Base-by-base conservation (phyloP, 2,113 vertebrate species). In the Nesogale talazaci region DNA sequence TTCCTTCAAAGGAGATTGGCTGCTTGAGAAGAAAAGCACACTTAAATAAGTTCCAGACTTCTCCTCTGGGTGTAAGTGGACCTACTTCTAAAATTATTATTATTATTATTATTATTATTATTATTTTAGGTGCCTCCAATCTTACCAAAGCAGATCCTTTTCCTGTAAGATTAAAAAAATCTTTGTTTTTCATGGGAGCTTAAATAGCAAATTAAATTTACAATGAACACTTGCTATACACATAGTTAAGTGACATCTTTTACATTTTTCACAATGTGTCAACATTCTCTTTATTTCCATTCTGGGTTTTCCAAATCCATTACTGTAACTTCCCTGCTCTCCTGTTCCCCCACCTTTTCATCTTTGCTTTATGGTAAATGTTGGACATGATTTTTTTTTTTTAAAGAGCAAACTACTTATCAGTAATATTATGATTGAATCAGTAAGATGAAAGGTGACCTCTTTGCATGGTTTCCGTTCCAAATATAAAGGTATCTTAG, bases 61-160 rank as follows among this genome's bases (percentile, higher is more conserved):
- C 46, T 52, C 46, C 46, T 52, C 14, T 52, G 59, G 19, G 17
- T 25, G n/a, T 34, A 77, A 89, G 38, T 27, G 29, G 56, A 31
- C 22, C 20, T 59, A 34, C 22, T 93, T 94, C 10, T 72, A 72
- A 63, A 93, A 63, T 76, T 67, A 81, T 19, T 77, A 52, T 52
- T 72, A 14, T 59, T 57, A n/a, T 80, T 34, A n/a, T n/a, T n/a
- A 63, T 76, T 67, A 81, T 19, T 77, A 52, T 52, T 72, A 14
- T 59, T 57, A n/a, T 80, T 34, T 70, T 61, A 61, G 22, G 22
- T 61, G 17, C 17, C 61, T 93, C 82, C 81, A 80, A 2, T 31
- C 36, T 82, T 52, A 52, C 46, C 46, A 52, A 52, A 52, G 46
- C 46, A 52, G 46, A 52, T 12, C 46, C 46, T 52, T 52, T 52